Percentiles rank a stretch among this genome's conserved stretches.
These are phyloP conservation scores for Zelleria hepariella DNA, from an alignment of 2,888 invertebrate species.

Conservation along the genomic window DNA sequence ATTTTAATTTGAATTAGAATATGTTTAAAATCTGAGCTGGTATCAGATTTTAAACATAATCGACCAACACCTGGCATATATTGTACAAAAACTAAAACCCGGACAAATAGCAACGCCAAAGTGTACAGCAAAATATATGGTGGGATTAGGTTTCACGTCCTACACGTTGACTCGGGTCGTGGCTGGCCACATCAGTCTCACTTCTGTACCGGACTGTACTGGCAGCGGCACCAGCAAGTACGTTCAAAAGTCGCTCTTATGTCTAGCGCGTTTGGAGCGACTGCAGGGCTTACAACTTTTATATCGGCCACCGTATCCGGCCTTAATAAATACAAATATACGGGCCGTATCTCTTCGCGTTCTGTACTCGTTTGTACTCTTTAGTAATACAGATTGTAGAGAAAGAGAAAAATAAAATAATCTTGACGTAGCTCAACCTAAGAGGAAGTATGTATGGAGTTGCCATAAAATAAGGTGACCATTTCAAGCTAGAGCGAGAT, in stretches of 20 bases:
- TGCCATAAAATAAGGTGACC: too few relatives aligned
- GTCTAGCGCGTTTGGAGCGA: neutral
- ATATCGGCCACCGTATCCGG: neutral
- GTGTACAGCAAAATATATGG: neutral
- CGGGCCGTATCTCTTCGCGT: neutral
- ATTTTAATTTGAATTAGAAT: too few relatives aligned
- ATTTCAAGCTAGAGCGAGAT: too few relatives aligned
- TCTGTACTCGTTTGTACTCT: neutral
- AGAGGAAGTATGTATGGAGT: too few relatives aligned
- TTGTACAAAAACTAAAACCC: too few relatives aligned
- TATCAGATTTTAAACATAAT: too few relatives aligned
- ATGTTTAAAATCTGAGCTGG: too few relatives aligned
- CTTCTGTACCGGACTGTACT: neutral
- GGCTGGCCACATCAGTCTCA: neutral
- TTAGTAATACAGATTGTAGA: neutral
- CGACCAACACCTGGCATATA: too few relatives aligned
- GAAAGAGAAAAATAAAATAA: neutral
- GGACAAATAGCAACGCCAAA: neutral
- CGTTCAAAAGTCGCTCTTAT: neutral
- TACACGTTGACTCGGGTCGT: neutral
- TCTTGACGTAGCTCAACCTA: too few relatives aligned
- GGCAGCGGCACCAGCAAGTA: neutral
- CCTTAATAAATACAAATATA: neutral
- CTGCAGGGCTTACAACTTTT: neutral
- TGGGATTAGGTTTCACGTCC: neutral